These are phyloP conservation scores for Phortica okadai DNA, from an alignment of 2,888 invertebrate species.

Conservation along the genomic window DNA sequence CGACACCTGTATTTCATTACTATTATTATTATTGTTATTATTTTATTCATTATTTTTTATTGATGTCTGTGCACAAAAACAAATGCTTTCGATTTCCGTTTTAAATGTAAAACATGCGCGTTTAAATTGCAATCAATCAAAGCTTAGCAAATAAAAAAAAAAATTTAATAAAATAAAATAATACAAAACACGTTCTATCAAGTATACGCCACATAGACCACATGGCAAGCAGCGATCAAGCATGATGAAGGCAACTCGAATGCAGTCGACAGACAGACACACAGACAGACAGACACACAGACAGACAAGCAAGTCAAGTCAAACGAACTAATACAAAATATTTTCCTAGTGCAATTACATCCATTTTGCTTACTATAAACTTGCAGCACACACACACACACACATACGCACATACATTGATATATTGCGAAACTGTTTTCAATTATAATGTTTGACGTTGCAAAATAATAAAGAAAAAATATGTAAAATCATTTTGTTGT, in stretches of 20 bases:
- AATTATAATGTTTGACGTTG: conserved; percentile 11
- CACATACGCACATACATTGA: too few species aligned
- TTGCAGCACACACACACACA: too few species aligned
- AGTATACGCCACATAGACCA: conserved; percentile 29
- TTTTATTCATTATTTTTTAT: background rate
- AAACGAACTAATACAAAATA: too few species aligned
- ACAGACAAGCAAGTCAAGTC: too few species aligned
- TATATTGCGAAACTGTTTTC: conserved; percentile 17
- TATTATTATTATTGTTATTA: background rate
- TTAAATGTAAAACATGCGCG: background rate
- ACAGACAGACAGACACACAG: too few species aligned
- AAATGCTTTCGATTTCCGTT: background rate
- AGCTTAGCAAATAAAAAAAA: background rate
- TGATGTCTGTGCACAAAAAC: background rate
- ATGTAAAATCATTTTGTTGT: too few species aligned
- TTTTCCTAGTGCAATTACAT: background rate
- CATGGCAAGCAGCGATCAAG: background rate
- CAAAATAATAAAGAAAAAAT: background rate
- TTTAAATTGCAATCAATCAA: conserved; percentile 15
- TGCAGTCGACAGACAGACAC: background rate
- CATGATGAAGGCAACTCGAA: background rate
- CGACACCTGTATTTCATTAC: background rate
- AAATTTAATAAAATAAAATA: background rate
- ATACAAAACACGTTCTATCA: background rate
- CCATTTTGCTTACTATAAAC: background rate